Evolutionary conservation across 2,888 invertebrate species (phyloP).

Genomic region (Meandrusa payeni): DNA sequence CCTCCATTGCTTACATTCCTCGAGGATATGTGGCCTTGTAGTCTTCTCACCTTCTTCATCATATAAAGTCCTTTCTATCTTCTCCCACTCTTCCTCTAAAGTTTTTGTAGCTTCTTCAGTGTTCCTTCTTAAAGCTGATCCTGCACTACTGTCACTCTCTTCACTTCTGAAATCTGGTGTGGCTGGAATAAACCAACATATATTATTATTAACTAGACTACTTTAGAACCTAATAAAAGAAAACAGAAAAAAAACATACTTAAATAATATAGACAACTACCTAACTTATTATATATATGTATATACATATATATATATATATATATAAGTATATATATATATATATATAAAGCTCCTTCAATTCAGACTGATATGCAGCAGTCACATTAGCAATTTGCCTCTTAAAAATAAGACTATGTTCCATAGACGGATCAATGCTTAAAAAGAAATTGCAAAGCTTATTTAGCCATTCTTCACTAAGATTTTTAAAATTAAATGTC

Average conservation of each 20-base stretch:
- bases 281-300: too few relatives aligned
- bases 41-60: constrained; percentile 76
- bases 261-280: too few relatives aligned
- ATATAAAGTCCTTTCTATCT: constrained; percentile 79
- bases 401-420: constrained; percentile 31
- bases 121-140: constrained; percentile 68
- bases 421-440: constrained; percentile 32
- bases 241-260: too few relatives aligned
- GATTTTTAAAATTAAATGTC: constrained; percentile 29
- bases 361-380: constrained; percentile 26
- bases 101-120: constrained; percentile 75
- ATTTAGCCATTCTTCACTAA: constrained; percentile 7
- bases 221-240: too few relatives aligned
- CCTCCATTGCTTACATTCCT: constrained; percentile 82
- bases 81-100: constrained; percentile 77
- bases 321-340: too few relatives aligned
- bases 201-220: too few relatives aligned
- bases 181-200: constrained; percentile 38
- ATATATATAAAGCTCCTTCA: constrained; percentile 3
- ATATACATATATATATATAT: too few relatives aligned
- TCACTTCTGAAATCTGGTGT: constrained; percentile 73
- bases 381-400: constrained; percentile 31
- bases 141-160: constrained; percentile 76
- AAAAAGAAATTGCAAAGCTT: constrained; percentile 29
- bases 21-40: constrained; percentile 67